phyloP scores from a whole-genome alignment of 2,113 vertebrate genomes.

The Hippocampus barbouri region DNA sequence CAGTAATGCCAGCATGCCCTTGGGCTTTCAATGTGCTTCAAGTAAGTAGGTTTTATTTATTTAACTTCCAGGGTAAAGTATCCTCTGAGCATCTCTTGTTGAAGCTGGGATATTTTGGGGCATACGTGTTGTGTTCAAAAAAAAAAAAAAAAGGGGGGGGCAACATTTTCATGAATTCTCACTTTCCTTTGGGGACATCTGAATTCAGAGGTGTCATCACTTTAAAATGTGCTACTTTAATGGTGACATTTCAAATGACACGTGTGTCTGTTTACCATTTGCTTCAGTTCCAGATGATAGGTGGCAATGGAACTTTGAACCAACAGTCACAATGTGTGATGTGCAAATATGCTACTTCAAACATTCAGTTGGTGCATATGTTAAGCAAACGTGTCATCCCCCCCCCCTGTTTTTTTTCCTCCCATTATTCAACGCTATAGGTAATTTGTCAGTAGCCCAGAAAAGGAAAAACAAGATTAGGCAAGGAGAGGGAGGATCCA shows the following conservation, averaged over 20 bases:
- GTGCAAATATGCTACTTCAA: constrained; percentile 26
- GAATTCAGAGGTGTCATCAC: not conserved
- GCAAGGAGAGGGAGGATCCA: not conserved
- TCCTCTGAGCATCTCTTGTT: too few species aligned
- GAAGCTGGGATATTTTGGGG: too few species aligned
- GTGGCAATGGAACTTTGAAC: constrained; percentile 15
- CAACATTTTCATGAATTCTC: not conserved
- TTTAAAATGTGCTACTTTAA: not conserved
- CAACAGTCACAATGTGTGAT: constrained; percentile 1
- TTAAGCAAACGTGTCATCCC: constrained; percentile 11
- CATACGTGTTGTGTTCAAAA: not conserved
- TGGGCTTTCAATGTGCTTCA: too few species aligned
- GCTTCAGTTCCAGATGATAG: constrained; percentile 20
- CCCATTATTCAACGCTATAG: not conserved
- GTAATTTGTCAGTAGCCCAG: not conserved
- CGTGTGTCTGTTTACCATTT: not conserved
- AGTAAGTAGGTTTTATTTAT: too few species aligned
- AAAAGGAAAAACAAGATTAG: not conserved
- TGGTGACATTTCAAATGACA: constrained; percentile 31
- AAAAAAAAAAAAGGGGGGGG: not conserved
- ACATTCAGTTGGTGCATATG: constrained; percentile 21
- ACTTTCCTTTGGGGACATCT: not conserved
- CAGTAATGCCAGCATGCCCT: not conserved
- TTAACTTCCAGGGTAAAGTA: too few species aligned
- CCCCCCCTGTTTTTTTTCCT: not conserved